Evolutionary conservation across 2,888 invertebrate genomes (phyloP).

Genomic region (Cheiracanthium punctorium): DNA sequence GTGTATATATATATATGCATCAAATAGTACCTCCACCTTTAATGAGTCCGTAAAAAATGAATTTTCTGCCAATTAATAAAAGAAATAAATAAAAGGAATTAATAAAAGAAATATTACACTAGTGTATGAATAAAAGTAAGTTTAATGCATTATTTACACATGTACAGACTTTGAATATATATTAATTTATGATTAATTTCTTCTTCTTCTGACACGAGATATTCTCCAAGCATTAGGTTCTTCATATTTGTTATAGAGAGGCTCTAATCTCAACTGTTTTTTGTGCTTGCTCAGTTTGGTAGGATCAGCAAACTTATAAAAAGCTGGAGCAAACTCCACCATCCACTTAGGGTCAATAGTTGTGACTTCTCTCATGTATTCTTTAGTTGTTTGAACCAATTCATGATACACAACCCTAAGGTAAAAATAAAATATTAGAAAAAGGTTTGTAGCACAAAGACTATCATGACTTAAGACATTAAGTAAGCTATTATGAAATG

Average conservation of each 20-base stretch:
- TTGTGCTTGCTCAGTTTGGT: constrained; percentile 99
- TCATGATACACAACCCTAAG: constrained; percentile 97
- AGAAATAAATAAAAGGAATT: too few relatives aligned
- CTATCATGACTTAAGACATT: too few relatives aligned
- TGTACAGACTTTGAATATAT: not conserved
- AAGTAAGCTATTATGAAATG: too few relatives aligned
- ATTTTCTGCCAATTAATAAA: too few relatives aligned
- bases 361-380: constrained; percentile 99
- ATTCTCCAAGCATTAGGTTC: constrained; percentile 99
- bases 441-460: too few relatives aligned
- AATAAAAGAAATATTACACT: too few relatives aligned
- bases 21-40: too few relatives aligned
- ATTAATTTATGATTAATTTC: constrained; percentile 82
- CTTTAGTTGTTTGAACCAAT: constrained; percentile 97
- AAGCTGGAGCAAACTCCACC: constrained; percentile 98
- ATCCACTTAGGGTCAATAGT: constrained; percentile 98
- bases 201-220: constrained; percentile 89
- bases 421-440: not conserved
- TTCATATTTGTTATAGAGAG: constrained; percentile 98
- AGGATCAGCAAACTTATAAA: constrained; percentile 99
- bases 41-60: too few relatives aligned
- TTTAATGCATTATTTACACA: not conserved
- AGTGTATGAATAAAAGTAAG: too few relatives aligned
- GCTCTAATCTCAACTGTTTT: constrained; percentile 98
- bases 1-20: too few relatives aligned